These are phyloP conservation scores for Lysandra coridon DNA, from an alignment of 2,888 invertebrate species.

Conservation along the genomic window DNA sequence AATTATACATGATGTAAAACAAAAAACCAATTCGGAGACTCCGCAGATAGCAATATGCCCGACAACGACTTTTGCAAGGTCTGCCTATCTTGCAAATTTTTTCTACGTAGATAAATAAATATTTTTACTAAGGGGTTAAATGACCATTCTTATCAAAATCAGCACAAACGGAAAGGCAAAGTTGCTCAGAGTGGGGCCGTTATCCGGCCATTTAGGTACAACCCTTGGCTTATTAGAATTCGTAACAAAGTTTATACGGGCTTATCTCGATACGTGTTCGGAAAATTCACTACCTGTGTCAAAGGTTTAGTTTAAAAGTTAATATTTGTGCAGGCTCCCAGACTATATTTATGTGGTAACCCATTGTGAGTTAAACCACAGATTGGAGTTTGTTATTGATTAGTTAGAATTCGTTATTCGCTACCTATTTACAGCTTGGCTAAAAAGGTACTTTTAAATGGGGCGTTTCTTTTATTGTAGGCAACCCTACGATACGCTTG, in stretches of 20 bases:
- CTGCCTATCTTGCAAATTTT: too few species aligned
- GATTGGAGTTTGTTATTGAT: background rate
- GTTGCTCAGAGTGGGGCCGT: constrained; percentile 8
- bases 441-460: too few species aligned
- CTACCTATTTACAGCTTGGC: background rate
- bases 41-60: too few species aligned
- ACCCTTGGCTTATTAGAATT: constrained; percentile 67
- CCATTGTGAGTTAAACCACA: constrained; percentile 1
- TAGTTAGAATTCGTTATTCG: background rate
- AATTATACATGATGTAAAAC: too few species aligned
- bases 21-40: too few species aligned
- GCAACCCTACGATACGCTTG: too few species aligned
- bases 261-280: constrained; percentile 62
- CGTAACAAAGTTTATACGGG: constrained; percentile 64
- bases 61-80: too few species aligned
- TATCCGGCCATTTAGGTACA: constrained; percentile 49
- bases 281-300: constrained; percentile 39
- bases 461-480: too few species aligned
- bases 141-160: constrained; percentile 5
- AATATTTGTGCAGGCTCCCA: constrained; percentile 23
- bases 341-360: background rate
- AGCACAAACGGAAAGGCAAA: background rate
- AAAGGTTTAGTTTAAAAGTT: constrained; percentile 33
- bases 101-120: too few species aligned
- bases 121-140: too few species aligned